Percentiles rank a stretch among this genome's conserved stretches.
phyloP scores from a whole-genome alignment of 2,797 vertebrate genomes.

The Diceros bicornis region DNA sequence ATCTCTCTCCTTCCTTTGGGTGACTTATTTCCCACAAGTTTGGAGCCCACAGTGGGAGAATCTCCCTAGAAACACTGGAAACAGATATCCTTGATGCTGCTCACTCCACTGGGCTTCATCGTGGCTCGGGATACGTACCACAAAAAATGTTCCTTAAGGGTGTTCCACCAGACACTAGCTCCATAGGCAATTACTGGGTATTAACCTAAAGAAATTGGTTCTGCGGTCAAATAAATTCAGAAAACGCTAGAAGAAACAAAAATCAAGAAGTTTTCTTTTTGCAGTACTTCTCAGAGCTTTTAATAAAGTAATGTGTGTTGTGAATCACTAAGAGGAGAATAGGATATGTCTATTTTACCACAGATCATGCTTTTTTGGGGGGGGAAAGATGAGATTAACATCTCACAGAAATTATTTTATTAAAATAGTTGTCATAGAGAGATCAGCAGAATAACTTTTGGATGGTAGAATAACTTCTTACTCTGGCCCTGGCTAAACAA shows the following conservation, averaged over 20 bases:
- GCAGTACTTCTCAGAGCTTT: background rate
- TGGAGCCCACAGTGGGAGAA: background rate
- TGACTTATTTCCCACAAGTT: background rate
- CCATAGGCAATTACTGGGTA: background rate
- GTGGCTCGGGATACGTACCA: background rate
- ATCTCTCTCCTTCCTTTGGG: background rate
- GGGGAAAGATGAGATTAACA: background rate
- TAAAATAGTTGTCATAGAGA: background rate
- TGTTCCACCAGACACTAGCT: background rate
- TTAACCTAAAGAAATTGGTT: slow-evolving; percentile 47
- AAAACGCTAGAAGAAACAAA: slow-evolving; percentile 30
- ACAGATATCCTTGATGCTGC: background rate
- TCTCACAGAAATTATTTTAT: background rate
- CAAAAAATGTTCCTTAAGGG: background rate
- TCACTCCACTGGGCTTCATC: background rate
- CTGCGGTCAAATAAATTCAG: slow-evolving; percentile 44
- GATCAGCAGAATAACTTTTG: background rate
- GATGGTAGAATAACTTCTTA: background rate
- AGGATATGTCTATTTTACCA: background rate
- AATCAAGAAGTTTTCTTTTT: background rate
- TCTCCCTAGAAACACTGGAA: background rate
- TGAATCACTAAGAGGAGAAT: background rate
- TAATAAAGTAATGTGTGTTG: background rate
- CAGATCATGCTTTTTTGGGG: background rate
- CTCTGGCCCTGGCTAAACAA: background rate